Base-by-base conservation (phyloP, 2,113 vertebrate genomes). In the Podarcis cretensis region DNA sequence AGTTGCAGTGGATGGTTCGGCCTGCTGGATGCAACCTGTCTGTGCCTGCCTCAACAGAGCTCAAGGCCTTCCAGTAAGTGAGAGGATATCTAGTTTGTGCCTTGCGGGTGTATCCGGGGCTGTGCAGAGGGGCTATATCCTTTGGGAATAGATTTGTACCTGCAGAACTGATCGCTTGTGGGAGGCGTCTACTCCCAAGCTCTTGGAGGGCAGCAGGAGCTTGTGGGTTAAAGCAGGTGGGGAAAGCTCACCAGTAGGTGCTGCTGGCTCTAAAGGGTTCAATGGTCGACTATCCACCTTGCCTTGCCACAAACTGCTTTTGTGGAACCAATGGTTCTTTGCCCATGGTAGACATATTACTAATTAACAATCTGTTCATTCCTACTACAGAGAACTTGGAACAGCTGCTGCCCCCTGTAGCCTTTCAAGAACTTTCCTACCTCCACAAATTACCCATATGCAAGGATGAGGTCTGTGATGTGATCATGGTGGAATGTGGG, bases 301-400 rank as follows among this genome's bases (percentile, higher is more conserved):
- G 69, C 79, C 81, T 7, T 78, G 78, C 79, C 81, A 20, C 10
- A 85, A 91, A 40, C 73, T 89, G 59, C 88, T 95, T 54, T 75
- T 87, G 69, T 76, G 35, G 88, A 92, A 69, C 91, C 43, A 48
- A 81, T 86, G 63, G 89, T 35, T 59, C 86, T 89, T 89, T 85
- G 73, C 85, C 68, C 83, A 87, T 90, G 80, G 83, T 84, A 90
- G 92, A 92, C 69, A 54, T 57, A 92, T 89, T 85, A 3, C 48
- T 86, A 84, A 89, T 85, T 89, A 93, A 87, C n/a, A 92, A 88
- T 73, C 69, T 95, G 85, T 87, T 86, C 85, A 43, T 81, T 92
- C 75, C 87, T 89, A 79, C 86, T 89, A 35, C 87, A 87, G 65
- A 74, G 74, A 87, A 91, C 27, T 84, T 63, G 68, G 89, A 83